A percentile compares a stretch with the other conserved stretches of the same genome.
Conservation (phyloP, 2,888 invertebrate species). For the Xanthorhoe designata region DNA sequence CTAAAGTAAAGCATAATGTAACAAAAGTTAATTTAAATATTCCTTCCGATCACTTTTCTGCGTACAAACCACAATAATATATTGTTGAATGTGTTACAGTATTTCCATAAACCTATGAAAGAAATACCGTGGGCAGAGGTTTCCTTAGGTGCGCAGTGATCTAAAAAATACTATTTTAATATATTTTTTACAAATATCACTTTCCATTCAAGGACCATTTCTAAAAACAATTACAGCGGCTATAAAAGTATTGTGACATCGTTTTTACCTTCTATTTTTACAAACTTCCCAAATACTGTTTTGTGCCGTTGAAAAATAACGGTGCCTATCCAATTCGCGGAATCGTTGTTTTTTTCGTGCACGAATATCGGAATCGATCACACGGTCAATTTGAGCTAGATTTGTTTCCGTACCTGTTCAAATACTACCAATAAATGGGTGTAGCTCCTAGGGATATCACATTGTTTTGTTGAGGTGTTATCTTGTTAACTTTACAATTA, state of each 20-base stretch:
- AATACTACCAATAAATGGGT: constrained; percentile 10
- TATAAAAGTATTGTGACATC: neutral
- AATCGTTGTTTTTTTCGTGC: constrained; percentile 20
- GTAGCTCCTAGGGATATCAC: neutral
- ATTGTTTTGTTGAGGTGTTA: neutral
- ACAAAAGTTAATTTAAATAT: too few relatives aligned
- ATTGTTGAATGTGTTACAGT: too few relatives aligned
- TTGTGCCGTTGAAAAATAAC: constrained; percentile 11
- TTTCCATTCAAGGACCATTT: too few relatives aligned
- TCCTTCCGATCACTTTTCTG: too few relatives aligned
- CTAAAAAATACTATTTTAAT: too few relatives aligned
- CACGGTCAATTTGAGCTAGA: constrained; percentile 34
- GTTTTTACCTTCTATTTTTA: neutral
- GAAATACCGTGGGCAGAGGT: too few relatives aligned
- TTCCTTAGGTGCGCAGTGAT: too few relatives aligned
- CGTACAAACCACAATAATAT: too few relatives aligned
- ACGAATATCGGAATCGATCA: constrained; percentile 36
- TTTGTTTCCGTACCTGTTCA: constrained; percentile 29
- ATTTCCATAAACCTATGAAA: too few relatives aligned
- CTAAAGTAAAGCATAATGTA: too few relatives aligned
- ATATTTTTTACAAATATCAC: too few relatives aligned
- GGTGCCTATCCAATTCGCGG: constrained; percentile 20
- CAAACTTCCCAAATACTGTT: constrained; percentile 1
- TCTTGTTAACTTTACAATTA: too few relatives aligned
- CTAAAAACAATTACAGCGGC: neutral